A percentile compares a stretch with the other conserved stretches of the same genome.
Evolutionary conservation across 2,113 vertebrate species (phyloP).

Genomic region (Regulus satrapa): DNA sequence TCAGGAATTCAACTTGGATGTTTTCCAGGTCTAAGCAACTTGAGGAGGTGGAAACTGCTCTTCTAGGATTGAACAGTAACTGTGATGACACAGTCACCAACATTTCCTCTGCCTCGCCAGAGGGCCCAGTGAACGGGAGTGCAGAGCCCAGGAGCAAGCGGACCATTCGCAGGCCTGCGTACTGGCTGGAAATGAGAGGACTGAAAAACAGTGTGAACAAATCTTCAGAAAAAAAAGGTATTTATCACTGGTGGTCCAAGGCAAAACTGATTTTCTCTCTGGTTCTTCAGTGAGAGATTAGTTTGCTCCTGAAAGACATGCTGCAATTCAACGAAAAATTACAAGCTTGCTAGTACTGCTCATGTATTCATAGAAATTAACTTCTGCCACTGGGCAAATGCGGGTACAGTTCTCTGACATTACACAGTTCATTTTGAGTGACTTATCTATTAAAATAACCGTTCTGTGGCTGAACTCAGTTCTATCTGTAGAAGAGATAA

Average conservation of each 20-base stretch:
- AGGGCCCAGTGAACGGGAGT: slow-evolving; percentile 63
- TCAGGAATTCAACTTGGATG: background rate
- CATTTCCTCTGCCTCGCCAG: slow-evolving; percentile 66
- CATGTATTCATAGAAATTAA: background rate
- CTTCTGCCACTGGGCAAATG: background rate
- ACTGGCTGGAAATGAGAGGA: slow-evolving; percentile 74
- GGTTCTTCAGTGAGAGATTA: background rate
- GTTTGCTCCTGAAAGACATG: background rate
- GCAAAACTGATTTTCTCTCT: background rate
- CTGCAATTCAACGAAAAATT: background rate
- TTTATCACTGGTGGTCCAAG: fast-evolving
- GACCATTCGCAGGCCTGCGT: slow-evolving; percentile 70
- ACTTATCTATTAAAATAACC: background rate
- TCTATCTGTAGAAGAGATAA: background rate
- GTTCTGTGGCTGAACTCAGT: background rate
- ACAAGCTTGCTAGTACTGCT: background rate
- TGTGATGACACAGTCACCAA: slow-evolving; percentile 52
- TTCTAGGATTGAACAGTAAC: background rate
- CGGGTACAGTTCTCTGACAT: background rate
- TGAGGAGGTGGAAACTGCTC: background rate
- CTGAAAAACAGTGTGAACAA: slow-evolving; percentile 1
- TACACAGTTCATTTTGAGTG: background rate
- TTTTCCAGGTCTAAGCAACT: slow-evolving; percentile 60
- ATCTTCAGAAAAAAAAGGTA: slow-evolving; percentile 30
- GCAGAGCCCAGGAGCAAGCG: slow-evolving; percentile 52